Percentiles rank a stretch among this genome's conserved stretches.
Conservation (phyloP, 2,888 invertebrate genomes). For the Hirtodrosophila duncani region DNA sequence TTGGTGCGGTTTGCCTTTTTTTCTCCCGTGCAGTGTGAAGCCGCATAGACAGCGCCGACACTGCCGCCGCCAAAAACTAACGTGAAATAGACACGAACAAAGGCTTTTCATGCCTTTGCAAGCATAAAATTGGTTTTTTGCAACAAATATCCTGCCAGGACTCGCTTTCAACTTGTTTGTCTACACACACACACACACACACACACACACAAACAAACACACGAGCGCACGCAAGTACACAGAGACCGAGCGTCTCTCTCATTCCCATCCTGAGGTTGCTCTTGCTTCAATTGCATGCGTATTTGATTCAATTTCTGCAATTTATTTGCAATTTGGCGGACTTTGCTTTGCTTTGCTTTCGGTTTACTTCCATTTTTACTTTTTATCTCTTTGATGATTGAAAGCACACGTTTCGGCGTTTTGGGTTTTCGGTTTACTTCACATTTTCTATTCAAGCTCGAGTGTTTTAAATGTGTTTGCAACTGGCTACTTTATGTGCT, state of each 20-base stretch:
- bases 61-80: slow-evolving; percentile 70
- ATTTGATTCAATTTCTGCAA: slow-evolving; percentile 76
- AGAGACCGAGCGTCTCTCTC: slow-evolving; percentile 9
- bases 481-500: slow-evolving; percentile 42
- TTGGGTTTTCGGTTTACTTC: slow-evolving; percentile 42
- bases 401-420: slow-evolving; percentile 59
- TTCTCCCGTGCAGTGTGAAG: too few species aligned
- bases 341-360: slow-evolving; percentile 41
- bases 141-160: slow-evolving; percentile 63
- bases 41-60: slow-evolving; percentile 41
- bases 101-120: slow-evolving; percentile 74
- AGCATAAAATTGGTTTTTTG: slow-evolving; percentile 74
- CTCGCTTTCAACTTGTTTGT: slow-evolving; percentile 37
- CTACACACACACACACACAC: too few species aligned
- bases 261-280: slow-evolving; percentile 23
- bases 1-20: slow-evolving; percentile 5
- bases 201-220: too few species aligned
- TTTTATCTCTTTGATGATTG: slow-evolving; percentile 71
- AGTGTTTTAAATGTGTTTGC: slow-evolving; percentile 49
- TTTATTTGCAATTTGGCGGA: slow-evolving; percentile 75
- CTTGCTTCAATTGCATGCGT: slow-evolving; percentile 72
- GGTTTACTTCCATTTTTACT: slow-evolving; percentile 28
- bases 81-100: slow-evolving; percentile 75
- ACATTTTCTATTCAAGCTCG: too few species aligned
- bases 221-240: not conserved